Evolutionary conservation across 1,140 invertebrate genomes (phyloP).

Genomic region (Phymorhynchus buccinoides): DNA sequence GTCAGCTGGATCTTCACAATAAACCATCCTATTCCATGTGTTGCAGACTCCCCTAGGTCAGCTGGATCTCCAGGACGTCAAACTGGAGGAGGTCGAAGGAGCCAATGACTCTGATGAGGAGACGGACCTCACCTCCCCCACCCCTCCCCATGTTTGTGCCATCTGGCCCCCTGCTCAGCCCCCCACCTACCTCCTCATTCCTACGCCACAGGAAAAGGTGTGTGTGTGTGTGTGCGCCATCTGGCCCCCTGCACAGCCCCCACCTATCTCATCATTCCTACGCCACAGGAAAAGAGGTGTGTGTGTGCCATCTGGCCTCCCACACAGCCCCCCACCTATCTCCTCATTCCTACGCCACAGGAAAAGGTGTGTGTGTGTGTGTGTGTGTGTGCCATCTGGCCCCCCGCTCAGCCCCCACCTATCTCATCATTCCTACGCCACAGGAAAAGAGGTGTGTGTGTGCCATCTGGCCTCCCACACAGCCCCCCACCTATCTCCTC

Average conservation of each 20-base stretch:
- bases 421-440: constrained; percentile 90
- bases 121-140: constrained; percentile 64
- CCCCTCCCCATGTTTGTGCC: constrained; percentile 87
- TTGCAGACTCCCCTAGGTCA: constrained; percentile 90
- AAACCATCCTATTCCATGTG: too few relatives aligned
- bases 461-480: too few relatives aligned
- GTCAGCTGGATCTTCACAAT: too few relatives aligned
- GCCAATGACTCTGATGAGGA: constrained; percentile 87
- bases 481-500: too few relatives aligned
- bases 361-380: too few relatives aligned
- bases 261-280: constrained; percentile 90
- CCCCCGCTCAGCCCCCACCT: constrained; percentile 88
- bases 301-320: too few relatives aligned
- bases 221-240: constrained; percentile 89
- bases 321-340: too few relatives aligned
- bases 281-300: constrained; percentile 87
- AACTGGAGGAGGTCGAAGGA: constrained; percentile 94
- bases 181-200: constrained; percentile 92
- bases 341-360: too few relatives aligned
- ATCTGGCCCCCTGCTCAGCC: constrained; percentile 91
- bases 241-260: constrained; percentile 89
- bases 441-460: constrained; percentile 85
- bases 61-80: constrained; percentile 94
- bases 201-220: constrained; percentile 86
- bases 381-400: too few relatives aligned